Percentiles rank a stretch among this genome's conserved stretches.
phyloP scores from a whole-genome alignment of 2,797 vertebrate species.

The Spheniscus humboldti region DNA sequence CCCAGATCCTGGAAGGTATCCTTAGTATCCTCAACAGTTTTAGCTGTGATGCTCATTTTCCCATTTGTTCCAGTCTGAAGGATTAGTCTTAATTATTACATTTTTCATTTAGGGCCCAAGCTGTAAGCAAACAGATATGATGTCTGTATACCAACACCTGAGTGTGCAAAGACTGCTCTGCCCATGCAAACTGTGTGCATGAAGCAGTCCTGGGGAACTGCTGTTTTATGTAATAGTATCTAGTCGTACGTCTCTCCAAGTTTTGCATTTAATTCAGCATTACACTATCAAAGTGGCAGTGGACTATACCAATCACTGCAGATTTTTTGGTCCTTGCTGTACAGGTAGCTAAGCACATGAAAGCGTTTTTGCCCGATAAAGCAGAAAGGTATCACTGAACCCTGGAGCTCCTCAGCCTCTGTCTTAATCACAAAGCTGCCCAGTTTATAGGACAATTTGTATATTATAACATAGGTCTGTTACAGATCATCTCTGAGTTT shows the following conservation, averaged over 20 bases:
- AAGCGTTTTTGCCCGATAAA: neutral
- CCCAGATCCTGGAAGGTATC: neutral
- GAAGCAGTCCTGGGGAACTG: neutral
- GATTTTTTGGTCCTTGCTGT: neutral
- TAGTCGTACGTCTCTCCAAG: neutral
- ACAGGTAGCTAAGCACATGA: neutral
- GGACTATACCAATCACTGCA: neutral
- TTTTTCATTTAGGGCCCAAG: neutral
- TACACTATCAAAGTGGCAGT: neutral
- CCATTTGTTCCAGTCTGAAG: neutral
- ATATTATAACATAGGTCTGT: neutral
- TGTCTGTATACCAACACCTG: neutral
- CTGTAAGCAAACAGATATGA: neutral
- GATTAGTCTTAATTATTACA: neutral
- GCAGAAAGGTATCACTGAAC: neutral
- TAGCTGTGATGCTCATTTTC: neutral
- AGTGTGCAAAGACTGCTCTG: neutral
- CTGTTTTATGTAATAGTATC: neutral
- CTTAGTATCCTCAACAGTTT: neutral
- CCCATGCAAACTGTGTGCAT: neutral
- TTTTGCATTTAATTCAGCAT: neutral
- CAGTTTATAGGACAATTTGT: neutral
- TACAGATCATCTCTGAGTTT: neutral
- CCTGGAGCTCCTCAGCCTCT: neutral
- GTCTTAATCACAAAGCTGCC: neutral